Evolutionary conservation across 2,113 vertebrate genomes (phyloP), one percentile per base, ranked within the genome.

Genomic region (Prochilodus magdalenae): DNA sequence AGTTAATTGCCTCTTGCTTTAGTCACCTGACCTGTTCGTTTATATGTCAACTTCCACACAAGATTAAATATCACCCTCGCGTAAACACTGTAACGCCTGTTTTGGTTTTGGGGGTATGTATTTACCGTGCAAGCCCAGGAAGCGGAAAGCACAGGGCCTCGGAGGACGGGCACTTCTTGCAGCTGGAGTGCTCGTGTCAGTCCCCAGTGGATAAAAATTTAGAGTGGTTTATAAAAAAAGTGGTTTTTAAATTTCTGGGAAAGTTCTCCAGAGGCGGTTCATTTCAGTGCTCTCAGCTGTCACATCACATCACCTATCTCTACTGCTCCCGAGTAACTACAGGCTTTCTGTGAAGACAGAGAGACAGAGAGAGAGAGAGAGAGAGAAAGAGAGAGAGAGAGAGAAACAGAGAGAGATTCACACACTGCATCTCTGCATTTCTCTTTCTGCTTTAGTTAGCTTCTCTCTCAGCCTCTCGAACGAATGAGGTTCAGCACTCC

Each of bases 1-100:
- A 62, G 70, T 74, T 60, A 27, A 74, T 18, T 51, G 27, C 59
- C 59, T 81, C 33, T 16, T 63, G 29, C 22, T 72, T 36, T 40
- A 49, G 63, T 73, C 59, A 72, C 33, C 60, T 74, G 24, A 81
- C 63, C 16, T 26, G 59, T 20, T 22, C 49, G 29, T 67, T 36
- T 67, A 20, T 33, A 20, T 36, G 65, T 67, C 65, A 67, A 11
- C 18, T 20, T 29, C 63, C 15, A 18, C n/a, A 36, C 30, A 36
- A 8, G 29, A 66, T 33, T 29, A 36, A 16, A 29, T 14, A 15
- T 7, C 5, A 13, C 13, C 2, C 24, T 22, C 22, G 1, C 33
- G 7, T 36, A 14, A 67, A 20, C 18, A 0, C 29, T 18, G 20
- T 36, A 20, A 36, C 11, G 65, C 1, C 65, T 36, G 16, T 22